Evolutionary conservation across 1,140 invertebrate species (phyloP), one percentile per base, ranked within the genome.

Genomic region (Diuraphis noxia): DNA sequence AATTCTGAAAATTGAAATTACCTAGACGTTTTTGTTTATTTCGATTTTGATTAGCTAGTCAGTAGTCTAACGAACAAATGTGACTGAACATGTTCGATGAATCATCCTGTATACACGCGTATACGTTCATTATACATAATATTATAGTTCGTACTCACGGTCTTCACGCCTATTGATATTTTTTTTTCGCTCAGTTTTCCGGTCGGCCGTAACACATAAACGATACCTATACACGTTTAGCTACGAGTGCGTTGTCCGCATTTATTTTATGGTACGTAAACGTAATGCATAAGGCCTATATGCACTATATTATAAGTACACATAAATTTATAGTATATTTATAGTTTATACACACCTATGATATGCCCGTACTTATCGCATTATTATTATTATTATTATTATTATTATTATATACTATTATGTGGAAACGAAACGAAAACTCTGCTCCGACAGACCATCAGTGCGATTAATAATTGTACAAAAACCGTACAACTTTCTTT

Each of bases 401-500:
- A 46, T 46, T 46, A 41, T 41, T 41, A 46, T 46, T 17, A 46
- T 46, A 17, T 17, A 46, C 19, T 46, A 46, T 46, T 63, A 10
- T 30, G 0, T 63, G n/a, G 34, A 79, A 79, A 19, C 72, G 34
- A 79, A 36, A 79, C 19, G 34, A 36, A 79, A 79, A 79, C 21
- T 34, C 72, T 21, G 34, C 21, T 36, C 34, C 72, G 72, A 79
- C 72, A 36, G 21, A 36, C 72, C n/a, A 79, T 23, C 19, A 79
- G 72, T 36, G 72, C 72, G 9, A n/a, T 36, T 79, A 79, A 79
- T 79, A 36, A 79, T 79, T 79, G 34, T 79, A 79, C 17, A 36
- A 79, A 79, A 79, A 79, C 72, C 19, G 34, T 79, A n/a, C n/a
- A 79, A 79, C 72, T 79, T 79, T 79, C 72, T 79, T 79, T 21